Evolutionary conservation across 2,113 vertebrate species (phyloP).

Genomic region (Furnarius figulus): DNA sequence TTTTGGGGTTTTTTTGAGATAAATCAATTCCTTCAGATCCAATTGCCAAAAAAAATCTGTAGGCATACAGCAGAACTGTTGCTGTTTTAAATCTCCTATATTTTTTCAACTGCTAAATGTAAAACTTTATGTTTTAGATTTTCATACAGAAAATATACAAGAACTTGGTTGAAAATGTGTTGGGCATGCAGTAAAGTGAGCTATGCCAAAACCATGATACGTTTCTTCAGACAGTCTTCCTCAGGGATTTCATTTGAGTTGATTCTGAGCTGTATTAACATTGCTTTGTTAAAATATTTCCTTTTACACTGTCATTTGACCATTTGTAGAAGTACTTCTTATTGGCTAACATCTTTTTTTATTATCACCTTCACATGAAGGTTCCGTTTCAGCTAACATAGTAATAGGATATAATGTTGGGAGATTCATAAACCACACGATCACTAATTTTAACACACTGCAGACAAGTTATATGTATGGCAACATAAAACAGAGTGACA

Average conservation of each 20-base stretch:
- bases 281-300: slow-evolving; percentile 51
- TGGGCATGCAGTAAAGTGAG: not conserved
- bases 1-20: not conserved
- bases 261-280: not conserved
- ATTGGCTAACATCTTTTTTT: slow-evolving; percentile 23
- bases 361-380: not conserved
- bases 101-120: slow-evolving; percentile 48
- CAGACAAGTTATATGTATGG: not conserved
- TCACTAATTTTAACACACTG: slow-evolving; percentile 31
- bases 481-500: slow-evolving; percentile 22
- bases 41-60: slow-evolving; percentile 37
- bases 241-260: slow-evolving; percentile 14
- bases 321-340: slow-evolving; percentile 34
- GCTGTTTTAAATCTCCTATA: slow-evolving; percentile 37
- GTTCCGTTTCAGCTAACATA: slow-evolving; percentile 20
- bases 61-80: slow-evolving; percentile 4
- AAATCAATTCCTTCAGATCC: slow-evolving; percentile 28
- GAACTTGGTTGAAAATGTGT: slow-evolving; percentile 45
- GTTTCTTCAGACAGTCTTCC: slow-evolving; percentile 27
- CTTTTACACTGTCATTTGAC: slow-evolving; percentile 27
- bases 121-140: slow-evolving; percentile 37
- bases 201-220: not conserved
- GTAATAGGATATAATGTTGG: not conserved
- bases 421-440: slow-evolving; percentile 39
- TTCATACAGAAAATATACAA: slow-evolving; percentile 63